Evolutionary conservation across 1,140 invertebrate genomes (phyloP).

Genomic region (Agraylea sexmaculata): DNA sequence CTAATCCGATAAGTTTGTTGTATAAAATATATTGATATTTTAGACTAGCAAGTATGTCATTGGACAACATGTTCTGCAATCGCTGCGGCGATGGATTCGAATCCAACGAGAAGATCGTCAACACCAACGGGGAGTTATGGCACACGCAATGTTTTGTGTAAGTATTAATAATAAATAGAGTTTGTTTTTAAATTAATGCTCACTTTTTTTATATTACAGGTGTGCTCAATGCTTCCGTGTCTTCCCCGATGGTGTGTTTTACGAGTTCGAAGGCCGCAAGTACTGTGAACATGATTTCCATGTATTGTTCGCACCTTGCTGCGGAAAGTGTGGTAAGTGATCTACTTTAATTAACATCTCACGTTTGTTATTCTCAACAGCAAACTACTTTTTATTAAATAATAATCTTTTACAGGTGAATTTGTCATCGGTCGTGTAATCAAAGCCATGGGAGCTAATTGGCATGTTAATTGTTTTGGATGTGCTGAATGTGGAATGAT

Average conservation of each 20-base stretch:
- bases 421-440: slow-evolving; percentile 97
- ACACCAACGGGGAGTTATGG: slow-evolving; percentile 96
- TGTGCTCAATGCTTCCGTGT: slow-evolving; percentile 98
- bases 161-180: no score
- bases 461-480: slow-evolving; percentile 96
- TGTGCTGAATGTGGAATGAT: slow-evolving; percentile 87
- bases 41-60: slow-evolving; percentile 64
- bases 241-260: slow-evolving; percentile 96
- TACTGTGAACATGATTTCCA: slow-evolving; percentile 99
- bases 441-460: slow-evolving; percentile 97
- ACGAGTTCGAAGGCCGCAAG: slow-evolving; percentile 97
- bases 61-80: slow-evolving; percentile 85
- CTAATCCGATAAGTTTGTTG: not conserved
- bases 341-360: slow-evolving; percentile 11
- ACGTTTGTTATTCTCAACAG: slow-evolving; percentile 4
- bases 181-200: not conserved
- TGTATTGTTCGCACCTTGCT: slow-evolving; percentile 95
- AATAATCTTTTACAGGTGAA: slow-evolving; percentile 49
- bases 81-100: slow-evolving; percentile 91
- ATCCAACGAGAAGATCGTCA: slow-evolving; percentile 95
- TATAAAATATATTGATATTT: slow-evolving; percentile 28
- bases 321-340: slow-evolving; percentile 84
- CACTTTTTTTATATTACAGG: slow-evolving; percentile 40
- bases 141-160: slow-evolving; percentile 99
- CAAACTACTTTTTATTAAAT: not conserved